Evolutionary conservation across 1,140 invertebrate species (phyloP).

Genomic region (Protaetia brevitarsis): DNA sequence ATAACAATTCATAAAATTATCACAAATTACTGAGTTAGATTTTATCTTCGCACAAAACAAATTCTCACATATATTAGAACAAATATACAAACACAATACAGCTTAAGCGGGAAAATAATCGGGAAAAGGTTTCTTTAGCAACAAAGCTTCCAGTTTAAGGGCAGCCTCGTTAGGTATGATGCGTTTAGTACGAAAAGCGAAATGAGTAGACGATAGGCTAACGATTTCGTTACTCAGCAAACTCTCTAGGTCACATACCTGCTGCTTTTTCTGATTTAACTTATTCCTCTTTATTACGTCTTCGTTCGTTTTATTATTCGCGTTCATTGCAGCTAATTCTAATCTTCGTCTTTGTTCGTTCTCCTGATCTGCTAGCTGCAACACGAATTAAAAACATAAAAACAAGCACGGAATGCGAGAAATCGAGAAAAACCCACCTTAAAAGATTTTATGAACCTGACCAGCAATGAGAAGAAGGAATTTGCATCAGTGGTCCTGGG

Average conservation of each 20-base stretch:
- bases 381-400: too few species aligned
- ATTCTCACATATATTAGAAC: background rate
- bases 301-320: conserved; percentile 61
- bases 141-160: conserved; percentile 2
- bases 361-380: conserved; percentile 81
- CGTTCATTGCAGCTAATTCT: conserved; percentile 70
- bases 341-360: conserved; percentile 84
- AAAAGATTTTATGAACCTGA: conserved; percentile 88
- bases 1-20: too few species aligned
- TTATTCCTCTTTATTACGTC: conserved; percentile 72
- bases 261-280: conserved; percentile 84
- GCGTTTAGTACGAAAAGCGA: background rate
- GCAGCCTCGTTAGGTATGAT: background rate
- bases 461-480: conserved; percentile 91
- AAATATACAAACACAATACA: background rate
- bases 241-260: conserved; percentile 58
- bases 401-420: too few species aligned
- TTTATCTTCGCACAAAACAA: background rate
- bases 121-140: background rate
- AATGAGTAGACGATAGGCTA: background rate
- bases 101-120: background rate
- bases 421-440: too few species aligned
- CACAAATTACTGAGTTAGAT: too few species aligned
- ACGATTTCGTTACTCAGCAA: conserved; percentile 13
- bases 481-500: conserved; percentile 86